Evolutionary conservation across 2,113 vertebrate species (phyloP).

Genomic region (Vulpes vulpes): DNA sequence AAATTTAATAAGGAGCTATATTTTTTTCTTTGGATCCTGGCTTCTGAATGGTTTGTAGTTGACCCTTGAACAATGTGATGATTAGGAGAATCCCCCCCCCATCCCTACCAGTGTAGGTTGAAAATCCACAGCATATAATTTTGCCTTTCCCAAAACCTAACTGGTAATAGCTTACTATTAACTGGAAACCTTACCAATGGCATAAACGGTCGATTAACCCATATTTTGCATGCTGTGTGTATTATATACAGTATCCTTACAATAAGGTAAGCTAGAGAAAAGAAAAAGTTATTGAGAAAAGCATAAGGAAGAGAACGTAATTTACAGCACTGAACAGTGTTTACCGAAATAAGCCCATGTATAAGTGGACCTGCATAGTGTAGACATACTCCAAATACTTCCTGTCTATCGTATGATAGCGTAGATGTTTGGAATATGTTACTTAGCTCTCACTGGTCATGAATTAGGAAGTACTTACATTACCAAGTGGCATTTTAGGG

Average conservation of each 20-base stretch:
- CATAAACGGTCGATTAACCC: background rate
- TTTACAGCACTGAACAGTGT: background rate
- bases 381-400: background rate
- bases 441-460: background rate
- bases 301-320: background rate
- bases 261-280: background rate
- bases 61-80: background rate
- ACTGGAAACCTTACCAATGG: background rate
- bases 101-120: accelerated
- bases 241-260: background rate
- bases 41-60: background rate
- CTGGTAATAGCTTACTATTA: background rate
- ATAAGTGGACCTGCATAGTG: background rate
- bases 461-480: background rate
- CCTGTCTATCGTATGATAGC: background rate
- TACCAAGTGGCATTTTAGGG: background rate
- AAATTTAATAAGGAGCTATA: background rate
- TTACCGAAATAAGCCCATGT: background rate
- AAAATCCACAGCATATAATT: background rate
- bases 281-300: background rate
- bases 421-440: background rate
- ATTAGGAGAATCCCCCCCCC: background rate
- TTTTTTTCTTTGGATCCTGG: background rate
- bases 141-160: background rate
- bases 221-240: background rate